phyloP scores from a whole-genome alignment of 2,113 vertebrate genomes.

The Aspiorhynchus laticeps region DNA sequence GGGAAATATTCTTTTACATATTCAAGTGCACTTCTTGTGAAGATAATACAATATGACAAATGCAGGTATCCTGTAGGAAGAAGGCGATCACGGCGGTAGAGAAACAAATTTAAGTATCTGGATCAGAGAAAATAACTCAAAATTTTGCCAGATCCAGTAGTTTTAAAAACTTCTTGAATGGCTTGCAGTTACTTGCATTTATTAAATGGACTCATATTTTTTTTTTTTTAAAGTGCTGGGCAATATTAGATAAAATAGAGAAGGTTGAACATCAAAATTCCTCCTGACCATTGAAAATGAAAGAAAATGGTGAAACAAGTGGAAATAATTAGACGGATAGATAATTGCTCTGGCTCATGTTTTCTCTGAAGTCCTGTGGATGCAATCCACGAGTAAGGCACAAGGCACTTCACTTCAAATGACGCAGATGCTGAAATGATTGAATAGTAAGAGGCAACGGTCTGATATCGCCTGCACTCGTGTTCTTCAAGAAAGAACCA shows the following conservation, averaged over 20 bases:
- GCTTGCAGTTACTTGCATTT: not conserved
- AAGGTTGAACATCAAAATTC: not conserved
- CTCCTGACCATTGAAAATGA: not conserved
- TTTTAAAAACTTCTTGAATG: not conserved
- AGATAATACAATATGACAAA: slow-evolving; percentile 4
- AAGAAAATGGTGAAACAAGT: not conserved
- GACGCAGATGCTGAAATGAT: not conserved
- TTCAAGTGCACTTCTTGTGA: not conserved
- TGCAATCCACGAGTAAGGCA: not conserved
- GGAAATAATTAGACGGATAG: not conserved
- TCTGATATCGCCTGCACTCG: not conserved
- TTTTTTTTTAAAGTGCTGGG: not conserved
- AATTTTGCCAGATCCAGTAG: not conserved
- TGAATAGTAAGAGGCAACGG: slow-evolving; percentile 13
- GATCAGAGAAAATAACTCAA: not conserved
- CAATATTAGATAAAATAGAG: not conserved
- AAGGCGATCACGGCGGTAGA: not conserved
- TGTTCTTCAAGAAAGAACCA: not conserved
- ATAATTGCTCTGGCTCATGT: not conserved
- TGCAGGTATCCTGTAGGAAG: not conserved
- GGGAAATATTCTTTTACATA: not conserved
- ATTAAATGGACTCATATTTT: not conserved
- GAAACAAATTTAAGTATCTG: slow-evolving; percentile 2
- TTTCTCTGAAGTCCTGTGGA: not conserved
- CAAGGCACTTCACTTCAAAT: not conserved